A percentile compares a stretch with the other conserved stretches of the same genome.
Evolutionary conservation across 2,888 invertebrate species (phyloP).

Genomic region (Agriotes lineatus): DNA sequence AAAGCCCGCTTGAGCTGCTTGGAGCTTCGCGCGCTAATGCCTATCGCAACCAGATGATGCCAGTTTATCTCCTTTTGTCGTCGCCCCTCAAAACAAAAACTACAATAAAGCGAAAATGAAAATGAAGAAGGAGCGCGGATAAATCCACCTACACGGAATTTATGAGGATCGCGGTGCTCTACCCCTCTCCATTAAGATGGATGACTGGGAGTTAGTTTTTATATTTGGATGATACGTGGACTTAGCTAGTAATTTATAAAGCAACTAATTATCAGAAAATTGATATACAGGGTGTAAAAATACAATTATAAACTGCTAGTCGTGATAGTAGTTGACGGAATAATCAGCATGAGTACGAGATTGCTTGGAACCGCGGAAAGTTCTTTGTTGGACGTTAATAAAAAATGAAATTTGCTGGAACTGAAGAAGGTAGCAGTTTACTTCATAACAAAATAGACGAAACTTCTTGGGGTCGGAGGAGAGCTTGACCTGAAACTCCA

Average conservation of each 20-base stretch:
- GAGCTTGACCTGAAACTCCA: conserved; percentile 11
- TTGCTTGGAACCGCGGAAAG: too few relatives aligned
- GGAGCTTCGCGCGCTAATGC: neutral
- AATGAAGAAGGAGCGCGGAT: neutral
- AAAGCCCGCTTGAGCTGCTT: too few relatives aligned
- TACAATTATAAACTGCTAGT: too few relatives aligned
- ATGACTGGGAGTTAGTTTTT: conserved; percentile 1
- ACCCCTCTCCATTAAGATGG: neutral
- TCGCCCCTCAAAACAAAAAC: neutral
- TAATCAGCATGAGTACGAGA: too few relatives aligned
- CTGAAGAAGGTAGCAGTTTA: too few relatives aligned
- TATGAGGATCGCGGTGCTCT: neutral
- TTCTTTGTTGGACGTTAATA: too few relatives aligned
- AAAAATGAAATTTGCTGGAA: too few relatives aligned
- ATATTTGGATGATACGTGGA: neutral
- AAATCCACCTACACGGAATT: neutral
- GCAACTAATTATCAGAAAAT: neutral
- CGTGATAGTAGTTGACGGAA: too few relatives aligned
- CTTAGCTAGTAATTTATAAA: neutral
- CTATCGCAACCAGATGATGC: neutral
- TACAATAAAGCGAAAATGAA: neutral
- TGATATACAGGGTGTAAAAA: too few relatives aligned
- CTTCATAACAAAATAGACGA: too few relatives aligned
- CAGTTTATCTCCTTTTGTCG: neutral
- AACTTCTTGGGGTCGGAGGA: neutral